A percentile compares a stretch with the other conserved stretches of the same genome.
Conservation (phyloP, 2,888 invertebrate genomes). For the Pseudeuparius sepicola region DNA sequence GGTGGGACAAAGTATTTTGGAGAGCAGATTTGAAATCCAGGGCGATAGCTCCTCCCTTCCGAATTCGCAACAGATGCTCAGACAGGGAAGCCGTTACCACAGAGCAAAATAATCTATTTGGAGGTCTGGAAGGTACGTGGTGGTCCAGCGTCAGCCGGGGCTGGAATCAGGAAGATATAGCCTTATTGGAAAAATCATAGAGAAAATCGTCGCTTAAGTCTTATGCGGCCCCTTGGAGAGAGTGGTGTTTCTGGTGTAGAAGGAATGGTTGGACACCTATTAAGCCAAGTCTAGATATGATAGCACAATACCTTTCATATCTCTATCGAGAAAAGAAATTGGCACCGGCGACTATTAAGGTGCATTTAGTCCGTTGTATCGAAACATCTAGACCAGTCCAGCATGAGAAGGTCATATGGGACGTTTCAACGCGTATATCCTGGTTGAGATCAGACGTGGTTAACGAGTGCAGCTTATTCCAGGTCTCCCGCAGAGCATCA, state of each 20-base stretch:
- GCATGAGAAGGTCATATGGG: too few species aligned
- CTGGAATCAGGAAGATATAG: constrained; percentile 21
- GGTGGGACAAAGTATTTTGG: constrained; percentile 27
- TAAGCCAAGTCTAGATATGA: too few species aligned
- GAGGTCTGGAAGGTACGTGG: constrained; percentile 27
- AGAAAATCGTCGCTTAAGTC: constrained; percentile 17
- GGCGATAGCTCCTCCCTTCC: constrained; percentile 25
- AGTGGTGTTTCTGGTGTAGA: too few species aligned
- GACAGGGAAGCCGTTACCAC: constrained; percentile 19
- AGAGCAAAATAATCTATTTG: constrained; percentile 21
- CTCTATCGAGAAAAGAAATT: too few species aligned
- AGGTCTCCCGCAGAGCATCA: constrained; percentile 16
- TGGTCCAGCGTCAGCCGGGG: constrained; percentile 19
- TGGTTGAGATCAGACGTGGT: too few species aligned
- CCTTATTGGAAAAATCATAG: constrained; percentile 18
- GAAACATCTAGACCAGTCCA: too few species aligned
- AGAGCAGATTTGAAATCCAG: constrained; percentile 27
- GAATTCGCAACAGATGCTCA: constrained; percentile 18
- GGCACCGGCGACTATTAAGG: too few species aligned
- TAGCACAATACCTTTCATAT: too few species aligned
- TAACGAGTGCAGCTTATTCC: too few species aligned
- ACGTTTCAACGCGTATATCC: too few species aligned
- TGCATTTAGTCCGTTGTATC: too few species aligned
- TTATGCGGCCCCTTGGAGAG: constrained; percentile 17
- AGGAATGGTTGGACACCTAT: too few species aligned